These are phyloP conservation scores for Elaeidobius kamerunicus DNA, from an alignment of 2,888 invertebrate genomes.

Conservation along the genomic window DNA sequence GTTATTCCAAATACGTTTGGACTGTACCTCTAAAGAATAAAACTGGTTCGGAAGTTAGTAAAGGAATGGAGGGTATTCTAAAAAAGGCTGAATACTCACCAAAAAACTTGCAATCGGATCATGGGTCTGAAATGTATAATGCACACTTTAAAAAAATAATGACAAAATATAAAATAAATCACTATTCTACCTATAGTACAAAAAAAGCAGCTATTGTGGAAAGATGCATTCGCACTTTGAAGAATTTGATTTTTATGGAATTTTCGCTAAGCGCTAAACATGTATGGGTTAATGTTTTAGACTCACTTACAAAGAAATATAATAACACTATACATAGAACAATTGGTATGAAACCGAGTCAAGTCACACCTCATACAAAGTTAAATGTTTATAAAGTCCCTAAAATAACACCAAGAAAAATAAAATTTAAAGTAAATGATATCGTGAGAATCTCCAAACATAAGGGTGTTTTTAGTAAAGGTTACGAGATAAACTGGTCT, in stretches of 20 bases:
- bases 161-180: background rate
- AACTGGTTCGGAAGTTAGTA: background rate
- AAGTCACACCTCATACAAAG: background rate
- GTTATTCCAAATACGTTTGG: conserved; percentile 1
- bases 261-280: too few species aligned
- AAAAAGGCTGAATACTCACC: background rate
- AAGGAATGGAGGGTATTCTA: background rate
- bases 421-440: background rate
- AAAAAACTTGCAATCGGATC: background rate
- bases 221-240: conserved; percentile 1
- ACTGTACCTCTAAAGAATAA: background rate
- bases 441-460: too few species aligned
- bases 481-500: too few species aligned
- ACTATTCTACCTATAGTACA: background rate
- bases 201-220: background rate
- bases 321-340: too few species aligned
- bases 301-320: too few species aligned
- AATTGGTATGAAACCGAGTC: background rate
- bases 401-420: background rate
- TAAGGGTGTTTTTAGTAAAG: too few species aligned
- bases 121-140: background rate
- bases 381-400: background rate
- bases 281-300: too few species aligned
- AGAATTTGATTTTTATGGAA: conserved; percentile 15
- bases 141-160: background rate